Conservation (phyloP, 2,888 invertebrate species). For the Drosophila austrosaltans region DNA sequence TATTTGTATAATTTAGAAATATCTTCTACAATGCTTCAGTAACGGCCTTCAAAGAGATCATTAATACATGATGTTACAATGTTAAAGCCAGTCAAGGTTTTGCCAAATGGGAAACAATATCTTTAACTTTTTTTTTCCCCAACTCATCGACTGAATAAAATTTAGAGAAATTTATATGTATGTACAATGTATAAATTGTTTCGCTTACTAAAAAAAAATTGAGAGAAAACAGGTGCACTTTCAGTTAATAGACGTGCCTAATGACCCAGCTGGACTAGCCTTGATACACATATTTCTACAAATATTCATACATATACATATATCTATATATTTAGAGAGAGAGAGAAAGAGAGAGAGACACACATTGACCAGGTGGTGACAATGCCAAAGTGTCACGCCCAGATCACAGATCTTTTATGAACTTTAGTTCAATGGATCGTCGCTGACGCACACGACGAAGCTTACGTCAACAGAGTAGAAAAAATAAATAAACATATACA, state of each 20-base stretch:
- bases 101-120: too few relatives aligned
- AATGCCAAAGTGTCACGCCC: constrained; percentile 72
- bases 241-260: constrained; percentile 44
- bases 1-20: too few relatives aligned
- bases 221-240: constrained; percentile 46
- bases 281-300: constrained; percentile 47
- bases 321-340: constrained; percentile 11
- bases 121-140: too few relatives aligned
- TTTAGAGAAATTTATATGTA: neutral
- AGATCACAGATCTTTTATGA: constrained; percentile 53
- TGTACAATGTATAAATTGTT: neutral
- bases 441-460: constrained; percentile 67
- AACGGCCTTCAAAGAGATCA: too few relatives aligned
- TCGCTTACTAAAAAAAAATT: constrained; percentile 1
- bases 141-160: too few relatives aligned
- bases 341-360: neutral
- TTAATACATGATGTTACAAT: too few relatives aligned
- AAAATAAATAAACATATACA: neutral
- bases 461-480: constrained; percentile 63
- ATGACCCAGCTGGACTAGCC: constrained; percentile 44
- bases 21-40: too few relatives aligned
- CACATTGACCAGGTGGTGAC: constrained; percentile 48
- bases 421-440: constrained; percentile 18
- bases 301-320: neutral
- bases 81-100: too few relatives aligned